These are phyloP conservation scores for Dolichomitus sp. DNA, from an alignment of 2,888 invertebrate genomes.

Conservation along the genomic window DNA sequence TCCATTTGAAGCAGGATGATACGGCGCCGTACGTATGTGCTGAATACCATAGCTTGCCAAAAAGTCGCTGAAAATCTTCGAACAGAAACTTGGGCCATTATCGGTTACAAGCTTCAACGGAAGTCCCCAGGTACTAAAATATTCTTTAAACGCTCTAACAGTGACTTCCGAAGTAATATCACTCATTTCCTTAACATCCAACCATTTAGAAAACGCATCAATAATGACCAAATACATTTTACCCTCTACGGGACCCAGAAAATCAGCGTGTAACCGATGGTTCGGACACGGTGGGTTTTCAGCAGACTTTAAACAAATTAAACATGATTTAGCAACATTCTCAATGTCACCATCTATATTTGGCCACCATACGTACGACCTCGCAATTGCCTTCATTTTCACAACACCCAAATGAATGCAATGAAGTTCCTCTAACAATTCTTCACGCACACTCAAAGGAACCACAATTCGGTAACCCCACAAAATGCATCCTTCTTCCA, in stretches of 20 bases:
- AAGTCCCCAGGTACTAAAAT: slow-evolving; percentile 55
- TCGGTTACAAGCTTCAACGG: slow-evolving; percentile 45
- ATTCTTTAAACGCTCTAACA: slow-evolving; percentile 51
- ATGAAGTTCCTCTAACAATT: slow-evolving; percentile 65
- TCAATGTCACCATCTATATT: slow-evolving; percentile 11
- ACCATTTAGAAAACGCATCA: slow-evolving; percentile 43
- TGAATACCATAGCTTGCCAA: slow-evolving; percentile 33
- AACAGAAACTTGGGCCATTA: slow-evolving; percentile 51
- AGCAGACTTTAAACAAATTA: neutral
- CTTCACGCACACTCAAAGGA: slow-evolving; percentile 7
- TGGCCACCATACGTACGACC: slow-evolving; percentile 31
- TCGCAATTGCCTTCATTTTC: slow-evolving; percentile 31
- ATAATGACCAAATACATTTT: slow-evolving; percentile 37
- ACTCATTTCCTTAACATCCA: slow-evolving; percentile 34
- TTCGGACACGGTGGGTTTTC: slow-evolving; percentile 45
- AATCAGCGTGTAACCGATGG: slow-evolving; percentile 37
- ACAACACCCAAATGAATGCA: slow-evolving; percentile 61
- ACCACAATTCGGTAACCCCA: slow-evolving; percentile 41
- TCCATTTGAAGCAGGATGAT: slow-evolving; percentile 58
- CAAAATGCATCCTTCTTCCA: slow-evolving; percentile 63
- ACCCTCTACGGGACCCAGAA: slow-evolving; percentile 30
- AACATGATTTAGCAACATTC: slow-evolving; percentile 2
- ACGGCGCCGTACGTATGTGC: slow-evolving; percentile 50
- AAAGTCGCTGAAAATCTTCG: slow-evolving; percentile 41
- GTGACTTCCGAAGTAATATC: slow-evolving; percentile 43